These are phyloP conservation scores for Anhinga rufa DNA, from an alignment of 2,113 vertebrate species.

Conservation along the genomic window DNA sequence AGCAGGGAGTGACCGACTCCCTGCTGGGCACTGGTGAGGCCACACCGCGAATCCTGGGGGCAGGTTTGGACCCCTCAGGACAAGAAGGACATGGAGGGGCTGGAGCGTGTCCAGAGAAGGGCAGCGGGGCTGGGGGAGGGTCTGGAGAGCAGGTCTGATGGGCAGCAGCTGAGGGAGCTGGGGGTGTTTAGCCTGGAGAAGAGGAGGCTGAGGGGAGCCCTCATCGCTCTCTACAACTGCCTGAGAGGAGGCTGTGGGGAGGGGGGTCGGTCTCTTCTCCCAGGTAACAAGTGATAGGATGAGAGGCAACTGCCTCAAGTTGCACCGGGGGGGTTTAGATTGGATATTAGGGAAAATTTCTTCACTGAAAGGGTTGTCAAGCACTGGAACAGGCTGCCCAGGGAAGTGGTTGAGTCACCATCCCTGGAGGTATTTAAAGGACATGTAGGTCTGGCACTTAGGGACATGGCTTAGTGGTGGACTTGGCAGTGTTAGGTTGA, in stretches of 20 bases:
- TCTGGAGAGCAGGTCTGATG: neutral
- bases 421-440: neutral
- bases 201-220: neutral
- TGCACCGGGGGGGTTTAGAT: neutral
- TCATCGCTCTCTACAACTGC: neutral
- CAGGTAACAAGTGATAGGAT: neutral
- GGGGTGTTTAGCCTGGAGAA: neutral
- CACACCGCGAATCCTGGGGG: neutral
- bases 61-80: neutral
- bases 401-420: neutral
- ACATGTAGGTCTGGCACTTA: neutral
- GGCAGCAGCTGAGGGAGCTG: neutral
- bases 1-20: neutral
- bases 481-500: neutral
- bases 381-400: neutral
- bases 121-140: neutral
- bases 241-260: neutral
- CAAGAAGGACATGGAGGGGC: neutral
- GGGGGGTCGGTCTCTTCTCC: neutral
- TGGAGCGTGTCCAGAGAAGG: neutral
- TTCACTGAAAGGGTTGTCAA: neutral
- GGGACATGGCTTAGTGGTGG: neutral
- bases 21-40: neutral
- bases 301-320: neutral
- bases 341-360: neutral